These are phyloP conservation scores for Tangara arthus DNA, from an alignment of 2,797 vertebrate species.

Conservation along the genomic window DNA sequence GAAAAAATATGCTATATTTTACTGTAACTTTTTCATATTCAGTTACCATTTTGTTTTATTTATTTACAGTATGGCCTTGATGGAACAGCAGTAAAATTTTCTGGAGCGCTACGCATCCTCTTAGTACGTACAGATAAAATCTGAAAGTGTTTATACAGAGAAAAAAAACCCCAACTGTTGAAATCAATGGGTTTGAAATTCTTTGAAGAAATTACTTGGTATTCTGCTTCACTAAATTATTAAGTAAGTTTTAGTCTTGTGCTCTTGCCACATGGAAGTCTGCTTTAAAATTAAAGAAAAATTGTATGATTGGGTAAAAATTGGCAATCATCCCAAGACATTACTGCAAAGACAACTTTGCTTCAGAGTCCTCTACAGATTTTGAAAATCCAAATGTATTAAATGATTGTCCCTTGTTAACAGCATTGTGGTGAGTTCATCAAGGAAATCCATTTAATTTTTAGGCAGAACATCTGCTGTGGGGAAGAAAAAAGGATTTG, in stretches of 20 bases:
- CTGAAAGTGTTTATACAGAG: not conserved
- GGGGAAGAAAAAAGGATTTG: not conserved
- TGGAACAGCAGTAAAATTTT: not conserved
- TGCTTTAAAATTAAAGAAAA: not conserved
- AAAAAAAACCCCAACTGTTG: fast-evolving
- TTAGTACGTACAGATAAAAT: not conserved
- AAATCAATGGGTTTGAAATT: not conserved
- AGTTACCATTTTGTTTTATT: not conserved
- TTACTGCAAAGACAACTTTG: not conserved
- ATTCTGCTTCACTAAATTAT: not conserved
- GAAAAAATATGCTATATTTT: not conserved
- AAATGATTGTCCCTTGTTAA: not conserved
- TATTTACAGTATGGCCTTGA: not conserved
- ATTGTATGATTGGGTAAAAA: too few species aligned
- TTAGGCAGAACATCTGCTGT: not conserved
- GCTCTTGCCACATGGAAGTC: not conserved
- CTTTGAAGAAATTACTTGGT: not conserved
- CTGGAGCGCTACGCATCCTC: not conserved
- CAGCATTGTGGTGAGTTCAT: not conserved
- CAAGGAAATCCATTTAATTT: not conserved
- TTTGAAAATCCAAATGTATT: not conserved
- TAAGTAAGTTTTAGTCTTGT: not conserved
- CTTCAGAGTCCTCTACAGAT: not conserved
- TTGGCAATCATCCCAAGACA: not conserved
- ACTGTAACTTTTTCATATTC: not conserved